phyloP scores from a whole-genome alignment of 1,140 invertebrate species.

The roundworm (Caenorhabditis elegans) region DNA sequence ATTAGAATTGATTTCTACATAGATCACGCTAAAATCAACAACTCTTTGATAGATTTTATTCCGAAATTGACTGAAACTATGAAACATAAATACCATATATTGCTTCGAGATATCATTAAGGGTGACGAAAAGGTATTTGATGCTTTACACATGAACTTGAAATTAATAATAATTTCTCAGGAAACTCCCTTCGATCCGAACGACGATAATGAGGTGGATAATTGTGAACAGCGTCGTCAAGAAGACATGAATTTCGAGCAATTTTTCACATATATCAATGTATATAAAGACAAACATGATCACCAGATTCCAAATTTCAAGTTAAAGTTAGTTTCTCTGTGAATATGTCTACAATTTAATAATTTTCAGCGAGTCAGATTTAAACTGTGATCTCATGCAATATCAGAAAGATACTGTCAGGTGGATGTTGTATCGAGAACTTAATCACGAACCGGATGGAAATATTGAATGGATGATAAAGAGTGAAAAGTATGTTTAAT shows the following conservation, averaged over 20 bases:
- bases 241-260: neutral
- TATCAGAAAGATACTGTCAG: neutral
- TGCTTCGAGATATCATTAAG: neutral
- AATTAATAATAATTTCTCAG: neutral
- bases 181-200: neutral
- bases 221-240: neutral
- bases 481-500: neutral
- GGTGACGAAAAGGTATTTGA: neutral
- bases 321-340: neutral
- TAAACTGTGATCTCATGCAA: neutral
- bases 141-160: neutral
- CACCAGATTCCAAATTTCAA: neutral
- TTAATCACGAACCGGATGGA: neutral
- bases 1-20: neutral
- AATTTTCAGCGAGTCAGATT: neutral
- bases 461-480: neutral
- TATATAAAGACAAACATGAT: neutral
- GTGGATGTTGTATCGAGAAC: neutral
- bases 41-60: neutral
- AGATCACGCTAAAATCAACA: neutral
- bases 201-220: neutral
- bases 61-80: neutral
- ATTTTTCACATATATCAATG: neutral
- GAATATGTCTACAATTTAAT: neutral
- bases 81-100: neutral